Conservation (phyloP, 1,140 invertebrate species). For the Homarus americanus region DNA sequence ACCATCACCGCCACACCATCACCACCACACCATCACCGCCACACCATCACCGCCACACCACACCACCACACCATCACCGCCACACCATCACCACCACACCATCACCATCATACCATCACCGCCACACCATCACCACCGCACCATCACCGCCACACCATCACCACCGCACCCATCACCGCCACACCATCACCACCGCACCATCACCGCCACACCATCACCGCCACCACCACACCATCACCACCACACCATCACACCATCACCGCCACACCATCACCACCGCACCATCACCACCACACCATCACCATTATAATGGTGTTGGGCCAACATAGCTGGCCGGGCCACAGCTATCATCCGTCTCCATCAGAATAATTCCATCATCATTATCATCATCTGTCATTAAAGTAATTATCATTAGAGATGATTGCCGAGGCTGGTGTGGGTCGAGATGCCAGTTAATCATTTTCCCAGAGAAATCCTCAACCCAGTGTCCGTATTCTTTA, state of each 20-base stretch:
- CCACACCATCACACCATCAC: not conserved
- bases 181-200: no score
- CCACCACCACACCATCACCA: not conserved
- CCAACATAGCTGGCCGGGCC: conserved; percentile 33
- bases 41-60: no score
- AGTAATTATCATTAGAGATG: conserved; percentile 62
- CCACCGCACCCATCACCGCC: not conserved
- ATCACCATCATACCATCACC: not conserved
- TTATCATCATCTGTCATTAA: conserved; percentile 65
- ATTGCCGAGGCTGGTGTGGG: conserved; percentile 39
- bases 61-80: no score
- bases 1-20: no score
- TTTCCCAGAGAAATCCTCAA: conserved; percentile 16
- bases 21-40: no score
- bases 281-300: not conserved
- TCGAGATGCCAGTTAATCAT: conserved; percentile 46
- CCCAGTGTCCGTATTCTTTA: conserved; percentile 8
- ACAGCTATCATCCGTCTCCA: conserved; percentile 52
- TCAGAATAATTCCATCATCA: conserved; percentile 64
- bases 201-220: not conserved
- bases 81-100: not conserved
- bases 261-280: not conserved
- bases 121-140: not conserved
- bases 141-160: not conserved
- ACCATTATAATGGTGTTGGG: not conserved